These are phyloP conservation scores for Epinephelus lanceolatus DNA, from an alignment of 2,113 vertebrate species.

Conservation along the genomic window DNA sequence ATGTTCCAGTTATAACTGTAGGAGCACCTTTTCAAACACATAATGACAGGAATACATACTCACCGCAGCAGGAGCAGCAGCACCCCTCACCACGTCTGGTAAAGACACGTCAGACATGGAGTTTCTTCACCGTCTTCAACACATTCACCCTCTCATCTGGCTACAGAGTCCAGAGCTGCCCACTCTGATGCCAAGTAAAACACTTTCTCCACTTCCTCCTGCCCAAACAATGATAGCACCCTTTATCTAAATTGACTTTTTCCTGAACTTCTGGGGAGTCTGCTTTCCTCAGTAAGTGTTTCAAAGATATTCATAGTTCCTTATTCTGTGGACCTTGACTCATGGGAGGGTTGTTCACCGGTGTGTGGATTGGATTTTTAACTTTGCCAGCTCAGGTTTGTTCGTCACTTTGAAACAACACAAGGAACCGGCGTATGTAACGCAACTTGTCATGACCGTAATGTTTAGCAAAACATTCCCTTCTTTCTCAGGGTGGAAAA, in stretches of 20 bases:
- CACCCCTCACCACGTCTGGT: slow-evolving; percentile 51
- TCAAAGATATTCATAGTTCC: slow-evolving; percentile 16
- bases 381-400: slow-evolving; percentile 45
- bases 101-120: slow-evolving; percentile 42
- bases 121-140: background rate
- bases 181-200: slow-evolving; percentile 50
- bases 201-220: slow-evolving; percentile 65
- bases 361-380: slow-evolving; percentile 60
- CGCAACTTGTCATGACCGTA: background rate
- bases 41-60: slow-evolving; percentile 41
- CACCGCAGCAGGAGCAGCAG: slow-evolving; percentile 59
- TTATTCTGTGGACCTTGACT: slow-evolving; percentile 71
- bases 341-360: slow-evolving; percentile 34
- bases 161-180: slow-evolving; percentile 19
- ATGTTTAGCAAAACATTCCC: slow-evolving; percentile 24
- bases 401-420: background rate
- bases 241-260: slow-evolving; percentile 79
- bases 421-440: background rate
- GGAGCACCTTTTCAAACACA: slow-evolving; percentile 14
- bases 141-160: slow-evolving; percentile 6
- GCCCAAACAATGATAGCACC: slow-evolving; percentile 27
- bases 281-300: slow-evolving; percentile 11
- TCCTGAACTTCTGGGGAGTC: slow-evolving; percentile 74
- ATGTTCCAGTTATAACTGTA: background rate
- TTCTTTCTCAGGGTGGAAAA: slow-evolving; percentile 47